These are phyloP conservation scores for Bactericera cockerelli DNA, from an alignment of 1,140 invertebrate species.

Conservation along the genomic window DNA sequence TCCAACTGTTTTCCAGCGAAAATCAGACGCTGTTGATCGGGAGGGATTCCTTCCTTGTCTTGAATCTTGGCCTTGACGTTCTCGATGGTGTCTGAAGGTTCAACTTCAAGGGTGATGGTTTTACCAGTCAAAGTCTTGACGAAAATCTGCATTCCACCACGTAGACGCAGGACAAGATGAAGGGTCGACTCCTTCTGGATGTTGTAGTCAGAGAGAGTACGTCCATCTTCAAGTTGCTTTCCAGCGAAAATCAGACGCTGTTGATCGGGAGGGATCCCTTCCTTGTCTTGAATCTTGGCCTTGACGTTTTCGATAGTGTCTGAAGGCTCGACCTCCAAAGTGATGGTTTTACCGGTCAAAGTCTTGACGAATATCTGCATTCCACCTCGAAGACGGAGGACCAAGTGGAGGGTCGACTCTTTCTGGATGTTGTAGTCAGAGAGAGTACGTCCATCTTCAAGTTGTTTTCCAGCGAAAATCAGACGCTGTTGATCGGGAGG, in stretches of 20 bases:
- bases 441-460: slow-evolving; percentile 66
- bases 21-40: slow-evolving; percentile 37
- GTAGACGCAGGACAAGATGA: slow-evolving; percentile 50
- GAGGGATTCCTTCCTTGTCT: slow-evolving; percentile 51
- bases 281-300: slow-evolving; percentile 58
- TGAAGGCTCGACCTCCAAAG: slow-evolving; percentile 39
- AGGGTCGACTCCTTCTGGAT: slow-evolving; percentile 49
- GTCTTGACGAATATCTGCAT: slow-evolving; percentile 43
- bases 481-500: slow-evolving; percentile 45
- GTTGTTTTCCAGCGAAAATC: slow-evolving; percentile 53
- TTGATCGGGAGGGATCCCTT: slow-evolving; percentile 45
- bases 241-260: slow-evolving; percentile 47
- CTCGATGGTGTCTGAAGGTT: slow-evolving; percentile 58
- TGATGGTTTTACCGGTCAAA: slow-evolving; percentile 46
- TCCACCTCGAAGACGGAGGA: slow-evolving; percentile 60
- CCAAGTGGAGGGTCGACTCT: slow-evolving; percentile 53
- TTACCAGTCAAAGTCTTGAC: slow-evolving; percentile 69
- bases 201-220: slow-evolving; percentile 48
- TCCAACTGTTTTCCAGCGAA: slow-evolving; percentile 41
- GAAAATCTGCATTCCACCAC: slow-evolving; percentile 70
- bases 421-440: slow-evolving; percentile 58
- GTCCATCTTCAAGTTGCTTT: slow-evolving; percentile 50
- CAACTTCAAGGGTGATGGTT: slow-evolving; percentile 67
- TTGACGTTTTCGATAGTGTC: slow-evolving; percentile 64
- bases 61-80: slow-evolving; percentile 69